Evolutionary conservation across 92 coral and sea anemone genomes (phyloP).

Genomic region (Umimayanthus kanabou): DNA sequence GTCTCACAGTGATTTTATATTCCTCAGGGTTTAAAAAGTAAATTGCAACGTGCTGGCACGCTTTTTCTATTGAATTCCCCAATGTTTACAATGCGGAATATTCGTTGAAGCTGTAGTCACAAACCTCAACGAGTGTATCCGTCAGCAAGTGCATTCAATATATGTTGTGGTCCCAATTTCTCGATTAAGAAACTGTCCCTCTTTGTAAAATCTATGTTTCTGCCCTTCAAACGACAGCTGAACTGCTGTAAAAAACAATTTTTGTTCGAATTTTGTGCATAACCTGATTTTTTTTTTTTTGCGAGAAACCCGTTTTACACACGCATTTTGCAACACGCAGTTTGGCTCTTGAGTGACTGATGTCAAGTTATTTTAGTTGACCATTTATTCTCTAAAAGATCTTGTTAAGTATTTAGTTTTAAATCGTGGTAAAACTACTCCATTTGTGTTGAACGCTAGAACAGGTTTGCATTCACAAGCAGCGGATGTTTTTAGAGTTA

Average conservation of each 20-base stretch:
- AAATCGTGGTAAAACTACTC: slow-evolving; percentile 11
- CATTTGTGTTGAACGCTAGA: not conserved
- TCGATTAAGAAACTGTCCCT: too few relatives aligned
- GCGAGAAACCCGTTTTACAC: not conserved
- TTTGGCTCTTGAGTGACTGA: too few relatives aligned
- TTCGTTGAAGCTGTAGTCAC: not conserved
- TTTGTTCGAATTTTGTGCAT: too few relatives aligned
- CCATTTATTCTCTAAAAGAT: not conserved
- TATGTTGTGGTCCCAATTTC: too few relatives aligned
- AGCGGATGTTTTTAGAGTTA: slow-evolving; percentile 32
- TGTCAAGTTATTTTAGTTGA: not conserved
- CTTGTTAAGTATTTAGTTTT: not conserved
- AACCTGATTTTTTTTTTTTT: not conserved
- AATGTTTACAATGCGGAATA: not conserved
- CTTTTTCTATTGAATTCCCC: not conserved
- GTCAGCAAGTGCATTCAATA: not conserved
- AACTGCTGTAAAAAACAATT: too few relatives aligned
- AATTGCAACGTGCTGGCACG: slow-evolving; percentile 14
- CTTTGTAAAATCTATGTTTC: too few relatives aligned
- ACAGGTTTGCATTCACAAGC: not conserved
- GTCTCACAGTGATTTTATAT: slow-evolving; percentile 11
- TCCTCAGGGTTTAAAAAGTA: not conserved
- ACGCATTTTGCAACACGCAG: not conserved
- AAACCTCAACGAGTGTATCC: not conserved
- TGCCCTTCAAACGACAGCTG: too few relatives aligned